Base-by-base conservation (phyloP, 1,140 invertebrate species). In the Nasonia vitripennis region DNA sequence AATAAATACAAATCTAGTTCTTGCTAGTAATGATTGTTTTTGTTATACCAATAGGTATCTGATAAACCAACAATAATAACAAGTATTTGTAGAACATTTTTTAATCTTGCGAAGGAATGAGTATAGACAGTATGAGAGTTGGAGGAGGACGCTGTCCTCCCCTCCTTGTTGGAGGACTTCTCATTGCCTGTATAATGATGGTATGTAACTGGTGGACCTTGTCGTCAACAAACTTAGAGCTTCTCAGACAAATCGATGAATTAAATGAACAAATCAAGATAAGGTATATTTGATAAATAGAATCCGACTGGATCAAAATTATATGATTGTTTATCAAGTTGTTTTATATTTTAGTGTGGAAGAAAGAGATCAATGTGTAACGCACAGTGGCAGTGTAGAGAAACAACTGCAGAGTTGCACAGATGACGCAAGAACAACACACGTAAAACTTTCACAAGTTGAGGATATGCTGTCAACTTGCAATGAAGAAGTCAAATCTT, bases 171-270 rank as follows among this genome's bases (percentile, higher is more conserved):
- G 92, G 90, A 37, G 91, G 90, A 71, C 90, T 94, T 27, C 48
- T 94, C 9, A 51, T 94, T 10, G 88, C 92, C 14, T 94, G 92
- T 87, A 90, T 94, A 68, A 90, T 94, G 87, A 88, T 94, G 23
- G 89, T 92, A 55, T 94, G 91, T 83, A 94, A 94, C 86, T 94
- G 93, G 94, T 94, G 93, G 93, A 93, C 91, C 23, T 84, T 94
- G 1, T 92, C 93, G 20, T 90, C 93, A 0, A 93, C 94, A 89
- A 94, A 94, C 87, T 87, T 92, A 12, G 94, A 94, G 81, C 87
- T 94, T 55, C 86, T 94, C 27, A 89, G 88, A 67, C 93, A 94
- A 87, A 89, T 94, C 71, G 93, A 94, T 78, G 91, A 94, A 75
- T 81, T 94, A 7, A 92, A 90, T 23, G 93, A 93, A 55, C 92